Conservation (phyloP, 1,140 invertebrate species). For the honey bee (Apis mellifera) region DNA sequence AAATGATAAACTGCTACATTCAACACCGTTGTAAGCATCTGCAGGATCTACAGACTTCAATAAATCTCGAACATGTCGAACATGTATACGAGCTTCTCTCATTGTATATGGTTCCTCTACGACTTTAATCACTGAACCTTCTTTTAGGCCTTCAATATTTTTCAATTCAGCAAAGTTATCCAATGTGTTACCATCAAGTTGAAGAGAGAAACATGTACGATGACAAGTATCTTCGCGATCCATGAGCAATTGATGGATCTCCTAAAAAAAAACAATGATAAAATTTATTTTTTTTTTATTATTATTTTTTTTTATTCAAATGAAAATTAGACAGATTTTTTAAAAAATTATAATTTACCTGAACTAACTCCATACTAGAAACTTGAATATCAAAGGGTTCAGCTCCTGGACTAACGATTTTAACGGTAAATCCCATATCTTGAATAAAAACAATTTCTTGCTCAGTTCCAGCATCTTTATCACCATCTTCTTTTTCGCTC, state of each 20-base stretch:
- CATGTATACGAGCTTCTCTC: slow-evolving; percentile 97
- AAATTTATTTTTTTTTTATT: not conserved
- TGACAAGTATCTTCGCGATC: slow-evolving; percentile 99
- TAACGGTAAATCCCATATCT: slow-evolving; percentile 95
- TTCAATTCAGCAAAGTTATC: slow-evolving; percentile 99
- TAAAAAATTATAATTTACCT: slow-evolving; percentile 77
- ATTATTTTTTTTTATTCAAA: too few species aligned
- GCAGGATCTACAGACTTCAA: slow-evolving; percentile 95
- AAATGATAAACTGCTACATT: slow-evolving; percentile 97
- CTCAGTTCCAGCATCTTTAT: slow-evolving; percentile 80
- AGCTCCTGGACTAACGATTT: slow-evolving; percentile 93
- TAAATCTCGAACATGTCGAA: slow-evolving; percentile 97
- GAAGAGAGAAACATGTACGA: slow-evolving; percentile 98
- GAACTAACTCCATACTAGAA: slow-evolving; percentile 98
- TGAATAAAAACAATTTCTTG: slow-evolving; percentile 95
- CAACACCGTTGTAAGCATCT: slow-evolving; percentile 97
- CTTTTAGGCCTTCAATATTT: slow-evolving; percentile 96
- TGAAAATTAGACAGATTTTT: not conserved
- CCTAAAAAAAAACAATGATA: slow-evolving; percentile 76
- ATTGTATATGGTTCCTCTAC: slow-evolving; percentile 98
- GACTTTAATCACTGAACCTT: slow-evolving; percentile 96
- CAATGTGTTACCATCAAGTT: slow-evolving; percentile 95
- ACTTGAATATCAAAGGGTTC: slow-evolving; percentile 97
- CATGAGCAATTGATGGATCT: slow-evolving; percentile 99
- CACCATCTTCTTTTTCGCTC: slow-evolving; percentile 69